phyloP scores from a whole-genome alignment of 2,113 vertebrate genomes.

The Gadus macrocephalus region DNA sequence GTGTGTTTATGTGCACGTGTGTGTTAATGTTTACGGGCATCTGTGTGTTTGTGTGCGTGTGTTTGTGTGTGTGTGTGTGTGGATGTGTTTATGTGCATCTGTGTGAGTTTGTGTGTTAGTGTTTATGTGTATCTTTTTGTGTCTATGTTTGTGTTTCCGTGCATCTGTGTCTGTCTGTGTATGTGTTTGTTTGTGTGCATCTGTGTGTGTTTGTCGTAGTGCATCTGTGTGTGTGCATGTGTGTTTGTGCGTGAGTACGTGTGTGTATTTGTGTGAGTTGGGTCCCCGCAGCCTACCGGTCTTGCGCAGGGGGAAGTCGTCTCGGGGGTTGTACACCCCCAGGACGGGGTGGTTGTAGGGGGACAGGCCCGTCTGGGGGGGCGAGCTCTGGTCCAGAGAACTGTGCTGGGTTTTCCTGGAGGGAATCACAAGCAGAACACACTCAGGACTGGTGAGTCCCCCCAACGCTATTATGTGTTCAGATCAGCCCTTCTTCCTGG shows the following conservation, averaged over 20 bases:
- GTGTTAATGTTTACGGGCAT: too few species aligned
- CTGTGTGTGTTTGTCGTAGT: slow-evolving; percentile 7
- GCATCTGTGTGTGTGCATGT: background rate
- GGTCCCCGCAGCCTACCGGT: slow-evolving; percentile 72
- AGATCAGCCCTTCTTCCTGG: too few species aligned
- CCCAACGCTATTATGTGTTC: too few species aligned
- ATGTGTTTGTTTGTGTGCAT: background rate
- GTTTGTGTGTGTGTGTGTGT: background rate
- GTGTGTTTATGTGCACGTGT: too few species aligned
- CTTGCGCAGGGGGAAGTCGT: slow-evolving; percentile 94
- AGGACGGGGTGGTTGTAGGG: slow-evolving; percentile 87
- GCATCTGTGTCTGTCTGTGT: too few species aligned
- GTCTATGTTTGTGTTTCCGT: too few species aligned
- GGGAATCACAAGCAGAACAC: background rate
- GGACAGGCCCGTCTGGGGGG: slow-evolving; percentile 87
- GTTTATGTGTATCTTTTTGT: too few species aligned
- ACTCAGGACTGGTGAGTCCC: background rate
- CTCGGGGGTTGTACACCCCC: slow-evolving; percentile 90
- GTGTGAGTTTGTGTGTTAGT: too few species aligned
- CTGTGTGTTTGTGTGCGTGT: slow-evolving; percentile 1
- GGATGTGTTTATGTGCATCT: too few species aligned
- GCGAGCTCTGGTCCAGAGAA: slow-evolving; percentile 94
- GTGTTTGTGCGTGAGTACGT: background rate
- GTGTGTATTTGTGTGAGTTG: background rate
- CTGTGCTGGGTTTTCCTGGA: slow-evolving; percentile 92